A percentile compares a stretch with the other conserved stretches of the same genome.
phyloP scores from a whole-genome alignment of 2,113 vertebrate species.

The Probosciger aterrimus region DNA sequence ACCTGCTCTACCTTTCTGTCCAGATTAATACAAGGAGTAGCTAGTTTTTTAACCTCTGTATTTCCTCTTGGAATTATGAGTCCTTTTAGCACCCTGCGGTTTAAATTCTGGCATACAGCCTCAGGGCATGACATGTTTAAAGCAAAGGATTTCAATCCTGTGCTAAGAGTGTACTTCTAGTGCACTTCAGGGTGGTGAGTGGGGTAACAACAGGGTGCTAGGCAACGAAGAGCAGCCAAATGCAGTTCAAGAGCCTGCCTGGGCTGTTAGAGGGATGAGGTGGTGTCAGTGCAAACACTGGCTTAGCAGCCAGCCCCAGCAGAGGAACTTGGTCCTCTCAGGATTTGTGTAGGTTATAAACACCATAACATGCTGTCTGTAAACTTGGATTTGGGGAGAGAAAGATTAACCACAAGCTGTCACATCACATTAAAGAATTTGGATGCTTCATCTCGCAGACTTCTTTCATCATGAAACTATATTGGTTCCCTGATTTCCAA shows the following conservation, averaged over 20 bases:
- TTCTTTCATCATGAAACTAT: not conserved
- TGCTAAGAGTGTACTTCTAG: not conserved
- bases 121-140: not conserved
- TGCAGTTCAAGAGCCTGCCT: not conserved
- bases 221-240: not conserved
- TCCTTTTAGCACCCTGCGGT: not conserved
- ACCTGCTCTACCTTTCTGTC: not conserved
- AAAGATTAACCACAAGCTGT: not conserved
- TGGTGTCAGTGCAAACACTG: not conserved
- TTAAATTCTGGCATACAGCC: not conserved
- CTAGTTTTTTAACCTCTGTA: not conserved
- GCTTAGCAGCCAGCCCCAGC: not conserved
- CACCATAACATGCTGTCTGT: not conserved
- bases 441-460: not conserved
- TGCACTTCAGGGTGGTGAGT: not conserved
- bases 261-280: not conserved
- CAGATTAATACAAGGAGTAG: not conserved
- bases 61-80: not conserved
- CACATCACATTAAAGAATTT: not conserved
- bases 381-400: not conserved
- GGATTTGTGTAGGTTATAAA: not conserved
- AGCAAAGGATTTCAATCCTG: not conserved
- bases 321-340: not conserved
- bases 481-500: not conserved
- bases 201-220: not conserved